Percentiles rank a stretch among this genome's conserved stretches.
These are phyloP conservation scores for Acheta domesticus DNA, from an alignment of 2,888 invertebrate genomes.

Conservation along the genomic window DNA sequence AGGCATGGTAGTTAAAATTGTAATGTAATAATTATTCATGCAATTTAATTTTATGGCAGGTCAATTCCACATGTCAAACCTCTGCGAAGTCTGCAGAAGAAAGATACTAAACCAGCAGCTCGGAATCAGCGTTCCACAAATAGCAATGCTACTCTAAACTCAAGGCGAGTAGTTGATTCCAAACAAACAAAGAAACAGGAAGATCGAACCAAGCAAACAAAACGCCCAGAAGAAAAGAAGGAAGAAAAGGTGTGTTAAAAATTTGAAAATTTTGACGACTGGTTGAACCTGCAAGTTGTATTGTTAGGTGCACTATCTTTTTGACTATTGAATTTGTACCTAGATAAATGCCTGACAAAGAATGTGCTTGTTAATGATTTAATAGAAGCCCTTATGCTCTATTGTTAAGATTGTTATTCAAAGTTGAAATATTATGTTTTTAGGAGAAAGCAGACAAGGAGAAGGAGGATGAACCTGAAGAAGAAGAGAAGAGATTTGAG, in stretches of 20 bases:
- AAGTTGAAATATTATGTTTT: constrained; percentile 32
- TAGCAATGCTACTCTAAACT: background rate
- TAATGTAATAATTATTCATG: no score
- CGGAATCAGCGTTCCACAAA: constrained; percentile 26
- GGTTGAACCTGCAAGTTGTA: no score
- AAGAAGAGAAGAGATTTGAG: constrained; percentile 85
- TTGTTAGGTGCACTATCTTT: no score
- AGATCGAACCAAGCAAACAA: constrained; percentile 6
- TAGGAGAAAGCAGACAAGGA: constrained; percentile 45
- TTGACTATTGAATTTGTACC: background rate
- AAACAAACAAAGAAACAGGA: constrained; percentile 30
- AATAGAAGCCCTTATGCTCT: background rate
- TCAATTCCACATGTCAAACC: constrained; percentile 33
- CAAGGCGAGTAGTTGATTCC: background rate
- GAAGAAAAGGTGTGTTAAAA: constrained; percentile 20
- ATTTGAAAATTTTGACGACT: no score
- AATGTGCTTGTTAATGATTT: constrained; percentile 23
- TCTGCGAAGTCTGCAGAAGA: constrained; percentile 30
- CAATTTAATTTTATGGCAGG: background rate
- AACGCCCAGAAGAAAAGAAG: background rate
- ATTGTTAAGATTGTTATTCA: no score
- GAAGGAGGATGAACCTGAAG: constrained; percentile 42
- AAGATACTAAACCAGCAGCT: constrained; percentile 29
- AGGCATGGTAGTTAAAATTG: no score
- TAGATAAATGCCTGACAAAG: no score